Evolutionary conservation across 2,113 vertebrate species (phyloP).

Genomic region (Pristiophorus japonicus): DNA sequence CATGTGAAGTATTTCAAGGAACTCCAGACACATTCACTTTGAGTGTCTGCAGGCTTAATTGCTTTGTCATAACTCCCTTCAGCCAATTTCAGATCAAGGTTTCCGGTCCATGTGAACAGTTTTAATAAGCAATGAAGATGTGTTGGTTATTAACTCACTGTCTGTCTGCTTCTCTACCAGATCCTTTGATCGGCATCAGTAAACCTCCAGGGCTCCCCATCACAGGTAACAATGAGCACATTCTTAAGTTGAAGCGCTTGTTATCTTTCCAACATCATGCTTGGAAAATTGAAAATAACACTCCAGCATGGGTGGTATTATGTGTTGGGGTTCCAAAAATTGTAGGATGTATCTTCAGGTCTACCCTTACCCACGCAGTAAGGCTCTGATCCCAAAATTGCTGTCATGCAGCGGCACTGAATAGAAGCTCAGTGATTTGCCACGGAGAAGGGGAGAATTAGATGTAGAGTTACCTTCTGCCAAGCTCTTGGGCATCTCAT

Average conservation of each 20-base stretch:
- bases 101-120: background rate
- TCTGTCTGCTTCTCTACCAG: constrained; percentile 44
- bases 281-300: background rate
- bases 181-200: constrained; percentile 54
- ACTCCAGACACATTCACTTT: too few species aligned
- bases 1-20: too few species aligned
- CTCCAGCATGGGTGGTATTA: background rate
- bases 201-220: constrained; percentile 57
- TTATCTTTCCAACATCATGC: background rate
- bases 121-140: background rate
- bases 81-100: too few species aligned
- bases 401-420: background rate
- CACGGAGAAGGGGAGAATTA: background rate
- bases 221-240: constrained; percentile 47
- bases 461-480: background rate
- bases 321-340: background rate
- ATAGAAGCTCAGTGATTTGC: background rate
- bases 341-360: background rate
- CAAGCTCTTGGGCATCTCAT: background rate
- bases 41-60: too few species aligned
- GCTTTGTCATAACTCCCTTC: too few species aligned
- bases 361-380: background rate
- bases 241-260: background rate
- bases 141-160: background rate
- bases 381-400: background rate